These are phyloP conservation scores for Lepilemur septentrionalis DNA, from an alignment of 2,797 vertebrate species.

Conservation along the genomic window DNA sequence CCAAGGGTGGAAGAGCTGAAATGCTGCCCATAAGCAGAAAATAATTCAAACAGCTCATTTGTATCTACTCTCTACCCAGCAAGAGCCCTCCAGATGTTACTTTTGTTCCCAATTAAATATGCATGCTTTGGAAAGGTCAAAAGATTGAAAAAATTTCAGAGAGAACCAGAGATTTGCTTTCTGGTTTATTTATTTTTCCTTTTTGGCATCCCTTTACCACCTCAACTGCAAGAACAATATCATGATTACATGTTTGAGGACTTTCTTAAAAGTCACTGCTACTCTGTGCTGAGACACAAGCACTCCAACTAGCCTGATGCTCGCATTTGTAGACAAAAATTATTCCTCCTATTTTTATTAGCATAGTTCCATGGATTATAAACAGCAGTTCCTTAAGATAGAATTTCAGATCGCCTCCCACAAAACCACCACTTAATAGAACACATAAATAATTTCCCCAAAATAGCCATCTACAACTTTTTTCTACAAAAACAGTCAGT, in stretches of 20 bases:
- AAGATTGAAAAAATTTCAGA: neutral
- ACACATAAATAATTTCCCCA: neutral
- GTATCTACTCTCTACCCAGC: neutral
- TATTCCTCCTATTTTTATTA: neutral
- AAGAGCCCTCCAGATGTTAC: neutral
- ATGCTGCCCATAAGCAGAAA: neutral
- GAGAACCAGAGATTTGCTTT: neutral
- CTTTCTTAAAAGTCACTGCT: neutral
- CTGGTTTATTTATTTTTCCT: neutral
- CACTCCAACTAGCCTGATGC: neutral
- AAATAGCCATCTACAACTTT: neutral
- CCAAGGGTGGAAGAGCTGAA: neutral
- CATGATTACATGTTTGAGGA: neutral
- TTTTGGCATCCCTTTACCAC: neutral
- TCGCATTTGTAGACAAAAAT: neutral
- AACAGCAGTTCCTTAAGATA: neutral
- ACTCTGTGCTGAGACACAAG: neutral
- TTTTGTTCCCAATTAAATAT: neutral
- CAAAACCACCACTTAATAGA: neutral
- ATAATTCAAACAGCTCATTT: neutral
- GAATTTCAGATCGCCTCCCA: neutral
- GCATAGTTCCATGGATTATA: neutral
- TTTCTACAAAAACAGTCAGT: neutral
- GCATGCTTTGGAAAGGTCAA: neutral
- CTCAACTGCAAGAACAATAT: neutral